Evolutionary conservation across 2,888 invertebrate species (phyloP).

Genomic region (Apantesis nais): DNA sequence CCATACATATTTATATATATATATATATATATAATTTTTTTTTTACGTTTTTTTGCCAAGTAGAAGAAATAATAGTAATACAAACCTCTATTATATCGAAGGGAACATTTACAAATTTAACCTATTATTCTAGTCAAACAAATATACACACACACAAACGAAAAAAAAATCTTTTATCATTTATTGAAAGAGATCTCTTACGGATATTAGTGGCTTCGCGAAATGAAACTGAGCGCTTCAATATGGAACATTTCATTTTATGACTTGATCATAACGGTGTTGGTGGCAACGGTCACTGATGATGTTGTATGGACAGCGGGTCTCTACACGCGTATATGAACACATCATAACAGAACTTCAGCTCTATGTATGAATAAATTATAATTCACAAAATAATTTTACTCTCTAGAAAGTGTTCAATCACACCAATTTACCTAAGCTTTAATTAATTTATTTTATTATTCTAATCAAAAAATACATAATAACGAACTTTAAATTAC

Average conservation of each 20-base stretch:
- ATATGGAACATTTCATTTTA: background rate
- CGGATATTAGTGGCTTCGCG: constrained; percentile 17
- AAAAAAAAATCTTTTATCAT: constrained; percentile 46
- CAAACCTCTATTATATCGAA: constrained; percentile 47
- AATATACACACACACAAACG: constrained; percentile 81
- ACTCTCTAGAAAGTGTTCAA: constrained; percentile 48
- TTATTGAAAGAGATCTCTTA: constrained; percentile 68
- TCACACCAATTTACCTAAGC: constrained; percentile 61
- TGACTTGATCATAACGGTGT: constrained; percentile 20
- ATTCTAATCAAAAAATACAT: constrained; percentile 61
- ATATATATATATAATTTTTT: too few relatives aligned
- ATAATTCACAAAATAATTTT: constrained; percentile 46
- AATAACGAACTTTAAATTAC: constrained; percentile 77
- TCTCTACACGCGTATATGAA: constrained; percentile 20
- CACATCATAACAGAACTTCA: constrained; percentile 21
- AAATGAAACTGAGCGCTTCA: constrained; percentile 23
- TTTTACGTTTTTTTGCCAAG: too few relatives aligned
- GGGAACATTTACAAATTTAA: constrained; percentile 79
- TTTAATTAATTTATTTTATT: constrained; percentile 46
- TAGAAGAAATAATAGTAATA: constrained; percentile 55
- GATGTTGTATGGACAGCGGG: background rate
- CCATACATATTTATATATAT: too few relatives aligned
- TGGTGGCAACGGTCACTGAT: background rate
- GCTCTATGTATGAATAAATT: constrained; percentile 43
- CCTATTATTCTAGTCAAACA: constrained; percentile 79